Conservation (phyloP, 2,113 vertebrate genomes). For the Eidolon helvum region DNA sequence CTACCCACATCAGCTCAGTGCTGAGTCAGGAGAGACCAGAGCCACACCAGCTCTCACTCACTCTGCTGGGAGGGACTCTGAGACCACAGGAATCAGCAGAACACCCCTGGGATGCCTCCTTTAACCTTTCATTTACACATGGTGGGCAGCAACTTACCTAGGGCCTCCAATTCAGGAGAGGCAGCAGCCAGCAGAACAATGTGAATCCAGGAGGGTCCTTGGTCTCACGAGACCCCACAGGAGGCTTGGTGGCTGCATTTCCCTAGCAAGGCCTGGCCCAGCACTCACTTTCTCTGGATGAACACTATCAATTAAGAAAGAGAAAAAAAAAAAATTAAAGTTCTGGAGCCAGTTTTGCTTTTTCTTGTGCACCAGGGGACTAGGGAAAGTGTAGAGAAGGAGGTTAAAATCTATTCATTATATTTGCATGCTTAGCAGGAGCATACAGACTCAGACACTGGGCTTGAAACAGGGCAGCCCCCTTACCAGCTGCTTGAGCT, state of each 20-base stretch:
- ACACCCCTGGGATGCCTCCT: not conserved
- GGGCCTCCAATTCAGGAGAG: not conserved
- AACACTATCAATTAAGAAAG: accelerated
- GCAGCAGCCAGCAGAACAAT: not conserved
- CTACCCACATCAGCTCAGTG: not conserved
- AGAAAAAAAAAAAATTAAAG: no score
- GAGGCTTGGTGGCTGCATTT: not conserved
- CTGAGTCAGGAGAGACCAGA: not conserved
- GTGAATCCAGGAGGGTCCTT: not conserved
- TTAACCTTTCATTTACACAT: not conserved
- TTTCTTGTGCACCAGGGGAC: not conserved
- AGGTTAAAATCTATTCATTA: not conserved
- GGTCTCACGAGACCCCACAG: not conserved
- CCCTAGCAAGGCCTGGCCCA: not conserved
- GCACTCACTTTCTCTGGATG: not conserved
- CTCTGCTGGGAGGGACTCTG: not conserved
- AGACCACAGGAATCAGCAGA: not conserved
- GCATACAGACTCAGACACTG: not conserved
- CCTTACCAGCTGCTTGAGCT: not conserved
- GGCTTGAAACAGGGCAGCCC: not conserved
- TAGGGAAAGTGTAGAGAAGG: not conserved
- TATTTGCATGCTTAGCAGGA: not conserved
- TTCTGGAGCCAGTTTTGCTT: not conserved
- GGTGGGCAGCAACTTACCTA: accelerated
- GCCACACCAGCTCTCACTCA: not conserved